Evolutionary conservation across 2,888 invertebrate genomes (phyloP), one percentile per base, ranked within the genome.

Genomic region (Agrochola macilenta): DNA sequence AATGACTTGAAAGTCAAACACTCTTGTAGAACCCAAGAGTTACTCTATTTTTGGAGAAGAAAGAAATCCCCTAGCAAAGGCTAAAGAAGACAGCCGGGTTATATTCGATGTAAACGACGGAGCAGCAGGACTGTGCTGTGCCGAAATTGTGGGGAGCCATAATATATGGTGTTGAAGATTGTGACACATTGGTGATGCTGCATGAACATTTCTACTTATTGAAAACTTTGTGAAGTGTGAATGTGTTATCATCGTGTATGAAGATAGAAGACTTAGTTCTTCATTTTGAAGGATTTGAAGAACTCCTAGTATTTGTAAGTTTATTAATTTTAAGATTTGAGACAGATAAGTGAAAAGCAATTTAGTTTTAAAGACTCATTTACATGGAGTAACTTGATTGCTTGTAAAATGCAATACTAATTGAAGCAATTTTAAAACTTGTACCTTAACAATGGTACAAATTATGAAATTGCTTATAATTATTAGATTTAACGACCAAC

Each of bases 371-470:
- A 57, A 30, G 7, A 23, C 5, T 39, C 26, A 23, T 26, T 39
- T 5, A 49, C 26, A 74, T 0, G 39, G 39, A 20, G 30, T 30
- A 9, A 63, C 8, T 23, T 49, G 2, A 30, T 68, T 54, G 12
- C 3, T 8, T 30, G n/a, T 35, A 35, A 0, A 74, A 57, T n/a
- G 30, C 17, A 72, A 46, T 30, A 30, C 14, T n/a, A 20, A 46
- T 57, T 57, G 12, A 43, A 57, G 30, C 12, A 57, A 74, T 57
- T 72, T 57, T 43, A n/a, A 57, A 54, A 71, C n/a, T 39, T 74
- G 72, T 69, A 39, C 23, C 26, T 1, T 66, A 66, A 14, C 1
- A 30, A 0, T 30, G 30, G 23, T 73, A 17, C 43, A 71, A n/a
- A 7, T 68, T 46, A 46, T 30, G 7, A 30, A 11, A 35, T 5